phyloP scores from a whole-genome alignment of 2,113 vertebrate genomes.

The Nettapus auritus region DNA sequence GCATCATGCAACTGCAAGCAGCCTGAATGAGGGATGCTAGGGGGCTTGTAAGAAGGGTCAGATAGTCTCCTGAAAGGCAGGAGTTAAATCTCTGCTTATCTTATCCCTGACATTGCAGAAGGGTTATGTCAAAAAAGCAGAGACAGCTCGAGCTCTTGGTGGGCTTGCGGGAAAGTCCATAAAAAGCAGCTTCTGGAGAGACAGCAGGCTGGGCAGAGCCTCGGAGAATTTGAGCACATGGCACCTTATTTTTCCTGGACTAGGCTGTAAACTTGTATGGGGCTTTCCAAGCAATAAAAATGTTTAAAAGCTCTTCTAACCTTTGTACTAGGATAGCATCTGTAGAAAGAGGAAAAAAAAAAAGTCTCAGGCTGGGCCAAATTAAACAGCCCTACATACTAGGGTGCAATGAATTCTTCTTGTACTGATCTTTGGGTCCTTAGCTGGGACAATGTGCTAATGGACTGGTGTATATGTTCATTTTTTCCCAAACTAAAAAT shows the following conservation, averaged over 20 bases:
- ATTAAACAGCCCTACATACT: neutral
- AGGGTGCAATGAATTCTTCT: neutral
- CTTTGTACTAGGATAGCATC: neutral
- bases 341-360: neutral
- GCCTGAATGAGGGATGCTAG: neutral
- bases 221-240: neutral
- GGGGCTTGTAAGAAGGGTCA: neutral
- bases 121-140: neutral
- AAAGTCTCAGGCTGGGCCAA: neutral
- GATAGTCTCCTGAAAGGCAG: neutral
- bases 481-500: conserved; percentile 4
- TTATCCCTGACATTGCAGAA: neutral
- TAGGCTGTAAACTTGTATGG: neutral
- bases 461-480: neutral
- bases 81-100: neutral
- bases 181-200: neutral
- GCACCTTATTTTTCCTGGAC: neutral
- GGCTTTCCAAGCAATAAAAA: neutral
- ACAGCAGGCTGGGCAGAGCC: neutral
- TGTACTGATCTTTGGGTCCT: neutral
- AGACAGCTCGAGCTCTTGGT: neutral
- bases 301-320: neutral
- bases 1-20: fast-evolving
- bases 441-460: neutral
- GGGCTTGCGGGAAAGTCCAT: neutral